These are phyloP conservation scores for Archips crataeganus DNA, from an alignment of 2,888 invertebrate genomes.

Conservation along the genomic window DNA sequence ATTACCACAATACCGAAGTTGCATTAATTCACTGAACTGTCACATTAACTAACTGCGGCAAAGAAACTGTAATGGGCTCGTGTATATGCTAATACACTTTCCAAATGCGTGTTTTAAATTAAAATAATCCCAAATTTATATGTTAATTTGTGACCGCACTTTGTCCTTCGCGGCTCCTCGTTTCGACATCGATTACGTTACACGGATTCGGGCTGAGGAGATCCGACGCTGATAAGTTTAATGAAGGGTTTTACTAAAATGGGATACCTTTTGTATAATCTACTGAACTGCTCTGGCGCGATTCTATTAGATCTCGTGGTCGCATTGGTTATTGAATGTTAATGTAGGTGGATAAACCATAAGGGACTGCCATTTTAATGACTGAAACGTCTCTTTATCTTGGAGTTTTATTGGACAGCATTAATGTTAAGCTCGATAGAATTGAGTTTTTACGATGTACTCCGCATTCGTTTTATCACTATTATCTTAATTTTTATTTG, in stretches of 20 bases:
- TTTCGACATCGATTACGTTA: slow-evolving; percentile 81
- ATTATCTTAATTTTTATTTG: slow-evolving; percentile 78
- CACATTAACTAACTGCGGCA: slow-evolving; percentile 71
- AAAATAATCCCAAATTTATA: slow-evolving; percentile 84
- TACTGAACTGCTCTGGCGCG: slow-evolving; percentile 61
- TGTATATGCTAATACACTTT: slow-evolving; percentile 83
- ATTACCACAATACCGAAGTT: slow-evolving; percentile 34
- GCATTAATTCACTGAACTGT: slow-evolving; percentile 72
- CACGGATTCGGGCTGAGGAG: slow-evolving; percentile 77
- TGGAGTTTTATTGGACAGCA: slow-evolving; percentile 55
- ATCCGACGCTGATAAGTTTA: slow-evolving; percentile 77
- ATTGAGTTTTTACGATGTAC: slow-evolving; percentile 61
- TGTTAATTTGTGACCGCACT: slow-evolving; percentile 82
- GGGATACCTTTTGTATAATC: slow-evolving; percentile 68
- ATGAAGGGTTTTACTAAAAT: slow-evolving; percentile 76
- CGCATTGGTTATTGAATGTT: slow-evolving; percentile 32
- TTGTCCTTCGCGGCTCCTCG: slow-evolving; percentile 80
- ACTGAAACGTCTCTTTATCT: slow-evolving; percentile 30
- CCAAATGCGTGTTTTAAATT: slow-evolving; percentile 80
- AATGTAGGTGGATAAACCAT: slow-evolving; percentile 33
- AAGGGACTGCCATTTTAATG: slow-evolving; percentile 38
- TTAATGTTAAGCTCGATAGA: slow-evolving; percentile 59
- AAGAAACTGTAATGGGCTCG: slow-evolving; percentile 78
- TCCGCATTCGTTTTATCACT: slow-evolving; percentile 60
- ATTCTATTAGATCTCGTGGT: slow-evolving; percentile 55